Base-by-base conservation (phyloP, 2,797 vertebrate genomes). In the Periparus ater region DNA sequence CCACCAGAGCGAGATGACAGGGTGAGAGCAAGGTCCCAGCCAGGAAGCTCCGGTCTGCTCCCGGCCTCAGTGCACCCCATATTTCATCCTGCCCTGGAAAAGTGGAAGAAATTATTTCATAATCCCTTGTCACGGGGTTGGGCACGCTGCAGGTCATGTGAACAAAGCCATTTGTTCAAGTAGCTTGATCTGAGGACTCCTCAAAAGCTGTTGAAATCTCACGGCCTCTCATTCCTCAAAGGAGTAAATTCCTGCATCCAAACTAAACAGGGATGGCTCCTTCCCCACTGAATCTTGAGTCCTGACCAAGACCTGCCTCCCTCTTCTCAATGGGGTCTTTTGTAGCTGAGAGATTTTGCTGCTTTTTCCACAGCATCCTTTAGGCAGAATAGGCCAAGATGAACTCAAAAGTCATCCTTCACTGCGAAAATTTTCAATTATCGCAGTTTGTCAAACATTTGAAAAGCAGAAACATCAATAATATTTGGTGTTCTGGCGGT, bases 121-220 rank as follows among this genome's bases (percentile, higher is more conserved):
- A 70, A 88, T 84, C 91, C 62, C 79, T 62, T 90, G 71, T 93
- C 91, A 32, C 5, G 62, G 71, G 85, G 36, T 42, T 85, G 89
- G 75, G 70, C 20, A 63, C 0, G 4, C 80, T 68, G 32, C 83
- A 87, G 83, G 83, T 91, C 94, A 94, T 78, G 85, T 58, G 79
- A 53, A 85, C 76, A 80, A 74, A 92, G 77, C 85, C 77, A 74
- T 90, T 96, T 86, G 74, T 92, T 92, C 85, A 30, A 90, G 93
- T 54, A 84, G 88, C 91, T 76, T 88, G 42, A 85, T n/a, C 54
- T 47, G 76, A 93, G 73, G 76, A 57, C 80, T 95, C 85, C 93
- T 96, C 67, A 94, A 82, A 96, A 95, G 93, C 89, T 94, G 89
- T 45, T 80, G 82, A 91, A 96, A 85, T 94, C 76, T 74, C 95